Conservation (phyloP, 2,888 invertebrate genomes). For the Tetranychus truncatus region DNA sequence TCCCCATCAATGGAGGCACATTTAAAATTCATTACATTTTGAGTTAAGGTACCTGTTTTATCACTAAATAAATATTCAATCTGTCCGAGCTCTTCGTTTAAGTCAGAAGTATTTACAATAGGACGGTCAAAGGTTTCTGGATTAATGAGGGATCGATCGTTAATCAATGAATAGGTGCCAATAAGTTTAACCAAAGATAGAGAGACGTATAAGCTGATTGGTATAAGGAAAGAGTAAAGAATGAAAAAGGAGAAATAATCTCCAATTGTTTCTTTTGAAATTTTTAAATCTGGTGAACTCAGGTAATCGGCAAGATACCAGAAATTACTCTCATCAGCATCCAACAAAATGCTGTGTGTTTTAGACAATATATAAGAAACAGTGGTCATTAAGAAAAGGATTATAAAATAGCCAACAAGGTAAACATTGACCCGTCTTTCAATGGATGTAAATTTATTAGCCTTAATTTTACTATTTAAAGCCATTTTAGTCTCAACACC, state of each 20-base stretch:
- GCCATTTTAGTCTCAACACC: slow-evolving; percentile 94
- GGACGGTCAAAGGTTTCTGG: slow-evolving; percentile 56
- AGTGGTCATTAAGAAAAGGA: slow-evolving; percentile 62
- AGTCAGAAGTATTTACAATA: slow-evolving; percentile 82
- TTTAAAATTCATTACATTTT: slow-evolving; percentile 90
- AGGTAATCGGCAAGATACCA: slow-evolving; percentile 1
- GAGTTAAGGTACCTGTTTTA: slow-evolving; percentile 91
- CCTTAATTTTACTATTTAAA: slow-evolving; percentile 86
- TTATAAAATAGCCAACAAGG: slow-evolving; percentile 86
- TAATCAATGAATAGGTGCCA: slow-evolving; percentile 47
- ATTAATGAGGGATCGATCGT: slow-evolving; percentile 72
- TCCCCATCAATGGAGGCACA: slow-evolving; percentile 54
- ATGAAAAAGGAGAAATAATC: slow-evolving; percentile 32
- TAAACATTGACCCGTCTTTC: slow-evolving; percentile 81
- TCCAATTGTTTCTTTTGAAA: background rate
- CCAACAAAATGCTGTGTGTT: background rate
- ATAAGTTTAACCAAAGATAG: slow-evolving; percentile 82
- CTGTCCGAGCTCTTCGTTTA: slow-evolving; percentile 92
- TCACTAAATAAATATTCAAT: slow-evolving; percentile 86
- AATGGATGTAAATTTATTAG: slow-evolving; percentile 74
- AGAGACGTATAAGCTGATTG: slow-evolving; percentile 84
- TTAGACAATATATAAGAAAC: background rate
- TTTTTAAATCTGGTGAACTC: background rate
- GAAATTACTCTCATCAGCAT: background rate
- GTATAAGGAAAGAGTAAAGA: slow-evolving; percentile 60